Conservation (phyloP, 2,888 invertebrate species). For the Hermaeophaga mercurialis region DNA sequence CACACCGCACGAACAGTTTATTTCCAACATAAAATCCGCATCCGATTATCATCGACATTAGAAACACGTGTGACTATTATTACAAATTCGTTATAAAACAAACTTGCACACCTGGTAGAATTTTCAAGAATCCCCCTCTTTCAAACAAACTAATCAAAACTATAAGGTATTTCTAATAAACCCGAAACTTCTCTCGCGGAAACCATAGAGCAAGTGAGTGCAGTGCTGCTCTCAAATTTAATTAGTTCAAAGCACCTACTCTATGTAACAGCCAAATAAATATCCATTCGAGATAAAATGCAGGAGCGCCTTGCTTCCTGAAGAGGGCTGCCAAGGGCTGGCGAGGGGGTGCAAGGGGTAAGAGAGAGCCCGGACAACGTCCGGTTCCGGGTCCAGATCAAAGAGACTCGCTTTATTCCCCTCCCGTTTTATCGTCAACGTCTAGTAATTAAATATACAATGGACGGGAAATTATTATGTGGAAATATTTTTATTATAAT, state of each 20-base stretch:
- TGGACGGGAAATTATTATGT: slow-evolving; percentile 57
- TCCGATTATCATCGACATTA: too few species aligned
- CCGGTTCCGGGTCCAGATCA: slow-evolving; percentile 53
- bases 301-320: slow-evolving; percentile 37
- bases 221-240: slow-evolving; percentile 36
- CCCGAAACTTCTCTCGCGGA: too few species aligned
- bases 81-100: too few species aligned
- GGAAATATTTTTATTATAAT: too few species aligned
- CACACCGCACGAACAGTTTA: too few species aligned
- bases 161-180: too few species aligned
- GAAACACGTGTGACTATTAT: too few species aligned
- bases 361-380: slow-evolving; percentile 40
- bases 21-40: too few species aligned
- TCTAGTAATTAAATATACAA: slow-evolving; percentile 57
- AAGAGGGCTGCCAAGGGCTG: background rate
- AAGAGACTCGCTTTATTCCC: slow-evolving; percentile 40
- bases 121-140: too few species aligned
- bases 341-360: background rate
- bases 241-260: slow-evolving; percentile 41
- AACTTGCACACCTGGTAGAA: too few species aligned
- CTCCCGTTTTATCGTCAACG: slow-evolving; percentile 35
- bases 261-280: slow-evolving; percentile 33
- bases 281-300: slow-evolving; percentile 42
- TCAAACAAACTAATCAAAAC: too few species aligned
- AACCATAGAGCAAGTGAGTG: background rate